A percentile compares a stretch with the other conserved stretches of the same genome.
Conservation (phyloP, 2,888 invertebrate genomes). For the Sclerodermus sp. region DNA sequence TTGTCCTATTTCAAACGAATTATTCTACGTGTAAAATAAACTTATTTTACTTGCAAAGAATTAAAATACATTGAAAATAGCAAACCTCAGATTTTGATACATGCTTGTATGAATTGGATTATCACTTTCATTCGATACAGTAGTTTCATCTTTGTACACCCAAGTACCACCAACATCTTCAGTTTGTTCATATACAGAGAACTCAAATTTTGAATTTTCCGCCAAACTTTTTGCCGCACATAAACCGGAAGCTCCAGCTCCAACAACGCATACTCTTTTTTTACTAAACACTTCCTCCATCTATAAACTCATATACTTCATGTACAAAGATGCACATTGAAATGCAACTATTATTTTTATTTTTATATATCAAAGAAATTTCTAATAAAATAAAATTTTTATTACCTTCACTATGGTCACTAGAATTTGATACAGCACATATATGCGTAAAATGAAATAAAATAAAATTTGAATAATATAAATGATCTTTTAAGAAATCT, state of each 20-base stretch:
- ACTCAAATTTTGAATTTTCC: conserved; percentile 59
- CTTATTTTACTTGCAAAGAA: background rate
- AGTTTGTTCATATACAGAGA: conserved; percentile 71
- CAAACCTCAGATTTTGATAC: conserved; percentile 74
- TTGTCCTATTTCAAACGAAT: conserved; percentile 69
- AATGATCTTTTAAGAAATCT: no score
- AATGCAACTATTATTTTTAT: no score
- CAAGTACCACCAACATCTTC: conserved; percentile 76
- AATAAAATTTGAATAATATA: no score
- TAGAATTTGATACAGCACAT: no score
- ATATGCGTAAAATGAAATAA: no score
- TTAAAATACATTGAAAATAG: no score
- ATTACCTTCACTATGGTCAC: no score
- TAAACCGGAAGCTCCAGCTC: conserved; percentile 76
- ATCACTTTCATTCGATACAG: conserved; percentile 65
- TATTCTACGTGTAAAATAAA: background rate
- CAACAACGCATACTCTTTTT: conserved; percentile 66
- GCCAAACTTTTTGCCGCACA: conserved; percentile 66
- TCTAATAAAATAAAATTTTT: no score
- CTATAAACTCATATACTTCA: no score
- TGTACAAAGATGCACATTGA: no score
- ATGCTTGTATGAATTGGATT: conserved; percentile 76
- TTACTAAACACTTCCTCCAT: background rate
- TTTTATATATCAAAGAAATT: no score
- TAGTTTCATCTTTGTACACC: conserved; percentile 71